Percentiles rank a stretch among this genome's conserved stretches.
These are phyloP conservation scores for Drosophila merina DNA, from an alignment of 2,888 invertebrate species.

Conservation along the genomic window DNA sequence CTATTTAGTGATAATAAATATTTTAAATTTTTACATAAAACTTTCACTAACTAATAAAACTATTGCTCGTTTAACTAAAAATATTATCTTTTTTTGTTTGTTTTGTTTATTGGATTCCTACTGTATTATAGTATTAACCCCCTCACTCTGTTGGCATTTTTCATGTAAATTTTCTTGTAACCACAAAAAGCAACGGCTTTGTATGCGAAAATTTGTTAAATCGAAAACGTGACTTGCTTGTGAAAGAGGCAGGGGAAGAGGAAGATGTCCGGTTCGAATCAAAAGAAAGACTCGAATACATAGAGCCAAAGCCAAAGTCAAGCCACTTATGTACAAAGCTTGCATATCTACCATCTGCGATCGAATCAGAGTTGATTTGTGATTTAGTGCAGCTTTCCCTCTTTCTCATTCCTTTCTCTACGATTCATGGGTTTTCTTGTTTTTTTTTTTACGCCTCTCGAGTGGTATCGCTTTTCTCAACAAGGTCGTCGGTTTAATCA, in stretches of 20 bases:
- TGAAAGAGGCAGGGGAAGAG: conserved; percentile 55
- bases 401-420: conserved; percentile 9
- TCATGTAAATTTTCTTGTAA: conserved; percentile 68
- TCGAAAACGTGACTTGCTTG: conserved; percentile 78
- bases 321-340: conserved; percentile 14
- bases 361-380: conserved; percentile 51
- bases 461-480: conserved; percentile 53
- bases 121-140: conserved; percentile 5
- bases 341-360: conserved; percentile 18
- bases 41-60: background rate
- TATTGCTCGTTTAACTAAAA: background rate
- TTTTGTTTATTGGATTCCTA: background rate
- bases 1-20: background rate
- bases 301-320: conserved; percentile 3
- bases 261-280: conserved; percentile 40
- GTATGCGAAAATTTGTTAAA: conserved; percentile 77
- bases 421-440: too few species aligned
- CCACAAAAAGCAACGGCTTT: conserved; percentile 50
- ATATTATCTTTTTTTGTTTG: conserved; percentile 28
- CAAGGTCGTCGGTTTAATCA: conserved; percentile 70
- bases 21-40: background rate
- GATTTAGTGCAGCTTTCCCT: conserved; percentile 68
- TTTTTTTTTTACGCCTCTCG: background rate
- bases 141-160: conserved; percentile 44
- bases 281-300: conserved; percentile 23